Percentiles rank a stretch among this genome's conserved stretches.
Conservation (phyloP, 2,888 invertebrate species). For the Chrysina gloriosa region DNA sequence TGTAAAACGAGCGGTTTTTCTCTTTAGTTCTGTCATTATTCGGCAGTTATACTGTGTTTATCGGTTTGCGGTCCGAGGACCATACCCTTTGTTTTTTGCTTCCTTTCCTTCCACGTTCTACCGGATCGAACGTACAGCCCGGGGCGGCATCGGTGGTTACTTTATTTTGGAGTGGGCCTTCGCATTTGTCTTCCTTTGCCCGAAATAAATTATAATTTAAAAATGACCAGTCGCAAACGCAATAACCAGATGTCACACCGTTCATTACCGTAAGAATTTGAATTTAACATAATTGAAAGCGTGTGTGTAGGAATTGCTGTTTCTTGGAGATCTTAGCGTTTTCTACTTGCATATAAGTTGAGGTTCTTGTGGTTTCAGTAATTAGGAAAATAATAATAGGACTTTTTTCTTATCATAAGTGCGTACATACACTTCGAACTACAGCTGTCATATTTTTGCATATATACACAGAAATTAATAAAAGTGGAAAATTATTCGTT, state of each 20-base stretch:
- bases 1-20: conserved; percentile 16
- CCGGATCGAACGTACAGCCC: conserved; percentile 9
- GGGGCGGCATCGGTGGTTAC: conserved; percentile 15
- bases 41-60: conserved; percentile 32
- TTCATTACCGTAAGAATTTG: not conserved
- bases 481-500: too few species aligned
- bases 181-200: conserved; percentile 18
- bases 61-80: conserved; percentile 28
- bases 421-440: too few species aligned
- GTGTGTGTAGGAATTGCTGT: not conserved
- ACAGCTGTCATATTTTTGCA: too few species aligned
- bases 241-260: conserved; percentile 33
- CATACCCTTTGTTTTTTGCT: not conserved
- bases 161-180: conserved; percentile 21
- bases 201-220: conserved; percentile 35
- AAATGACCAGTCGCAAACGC: conserved; percentile 13
- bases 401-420: too few species aligned
- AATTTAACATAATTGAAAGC: not conserved
- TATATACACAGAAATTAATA: too few species aligned
- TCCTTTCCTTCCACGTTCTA: not conserved
- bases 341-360: too few species aligned
- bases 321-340: not conserved
- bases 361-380: too few species aligned
- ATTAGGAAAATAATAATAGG: too few species aligned
- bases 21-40: conserved; percentile 26